A percentile compares a stretch with the other conserved stretches of the same genome.
Evolutionary conservation across 2,888 invertebrate species (phyloP).

Genomic region (Uloborus plumipes): DNA sequence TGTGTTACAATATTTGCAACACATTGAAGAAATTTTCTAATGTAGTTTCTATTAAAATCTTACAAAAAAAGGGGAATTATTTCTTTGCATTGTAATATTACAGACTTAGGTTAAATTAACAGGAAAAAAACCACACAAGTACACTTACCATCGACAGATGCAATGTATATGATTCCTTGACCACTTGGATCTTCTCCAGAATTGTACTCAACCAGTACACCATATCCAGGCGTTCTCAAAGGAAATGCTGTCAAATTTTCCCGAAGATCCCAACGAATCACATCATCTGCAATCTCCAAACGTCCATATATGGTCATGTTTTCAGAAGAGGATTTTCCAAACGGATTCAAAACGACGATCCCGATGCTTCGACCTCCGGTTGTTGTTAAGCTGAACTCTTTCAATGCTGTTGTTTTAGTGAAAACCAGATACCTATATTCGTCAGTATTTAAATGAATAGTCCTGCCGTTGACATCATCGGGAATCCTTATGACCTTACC

Average conservation of each 20-base stretch:
- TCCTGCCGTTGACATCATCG: conserved; percentile 22
- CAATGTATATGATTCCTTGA: conserved; percentile 84
- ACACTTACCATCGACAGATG: conserved; percentile 76
- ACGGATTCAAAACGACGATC: conserved; percentile 90
- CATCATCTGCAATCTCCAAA: conserved; percentile 71
- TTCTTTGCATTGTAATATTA: too few relatives aligned
- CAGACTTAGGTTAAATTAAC: neutral
- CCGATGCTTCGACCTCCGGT: conserved; percentile 75
- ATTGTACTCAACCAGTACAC: conserved; percentile 82
- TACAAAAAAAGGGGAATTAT: too few relatives aligned
- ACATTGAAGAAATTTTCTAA: too few relatives aligned
- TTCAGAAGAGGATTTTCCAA: conserved; percentile 89
- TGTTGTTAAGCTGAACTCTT: conserved; percentile 61
- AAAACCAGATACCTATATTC: conserved; percentile 47
- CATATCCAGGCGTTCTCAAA: conserved; percentile 74
- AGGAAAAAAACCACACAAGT: conserved; percentile 10
- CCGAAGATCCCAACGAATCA: conserved; percentile 79
- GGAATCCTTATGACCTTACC: conserved; percentile 43
- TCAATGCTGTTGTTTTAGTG: neutral
- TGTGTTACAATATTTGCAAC: too few relatives aligned
- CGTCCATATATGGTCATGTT: conserved; percentile 82
- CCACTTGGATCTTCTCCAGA: conserved; percentile 86
- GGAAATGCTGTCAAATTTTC: conserved; percentile 86
- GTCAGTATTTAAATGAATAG: conserved; percentile 30
- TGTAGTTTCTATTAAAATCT: too few relatives aligned